Percentiles rank a stretch among this genome's conserved stretches.
These are phyloP conservation scores for Rhinoderma darwinii DNA, from an alignment of 2,113 vertebrate species.

Conservation along the genomic window DNA sequence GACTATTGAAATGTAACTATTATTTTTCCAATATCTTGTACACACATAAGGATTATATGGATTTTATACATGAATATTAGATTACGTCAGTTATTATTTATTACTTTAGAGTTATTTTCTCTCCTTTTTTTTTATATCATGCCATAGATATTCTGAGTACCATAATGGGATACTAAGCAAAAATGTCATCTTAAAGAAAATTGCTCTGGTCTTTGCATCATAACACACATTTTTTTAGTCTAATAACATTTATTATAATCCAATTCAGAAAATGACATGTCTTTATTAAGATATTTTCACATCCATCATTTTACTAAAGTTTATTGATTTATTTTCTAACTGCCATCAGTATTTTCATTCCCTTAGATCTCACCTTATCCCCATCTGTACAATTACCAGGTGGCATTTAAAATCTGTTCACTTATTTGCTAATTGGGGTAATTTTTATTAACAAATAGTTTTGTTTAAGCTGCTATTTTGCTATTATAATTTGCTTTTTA, in stretches of 20 bases:
- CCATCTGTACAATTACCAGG: constrained; percentile 39
- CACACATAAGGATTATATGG: neutral
- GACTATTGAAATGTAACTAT: neutral
- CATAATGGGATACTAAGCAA: neutral
- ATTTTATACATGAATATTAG: neutral
- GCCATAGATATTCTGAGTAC: constrained; percentile 3
- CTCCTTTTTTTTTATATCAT: neutral
- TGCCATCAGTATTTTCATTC: constrained; percentile 25
- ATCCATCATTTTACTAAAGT: constrained; percentile 30
- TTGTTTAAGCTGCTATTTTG: constrained; percentile 20
- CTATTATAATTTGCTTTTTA: constrained; percentile 11
- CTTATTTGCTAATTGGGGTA: neutral
- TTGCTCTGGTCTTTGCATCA: neutral
- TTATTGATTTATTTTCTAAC: constrained; percentile 46
- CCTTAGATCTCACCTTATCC: neutral
- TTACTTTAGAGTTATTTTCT: neutral
- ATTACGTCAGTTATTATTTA: neutral
- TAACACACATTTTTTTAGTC: constrained; percentile 20
- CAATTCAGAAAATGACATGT: constrained; percentile 30
- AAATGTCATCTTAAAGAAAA: neutral
- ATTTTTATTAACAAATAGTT: neutral
- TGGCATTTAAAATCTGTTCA: constrained; percentile 40
- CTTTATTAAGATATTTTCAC: constrained; percentile 26
- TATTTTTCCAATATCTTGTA: neutral
- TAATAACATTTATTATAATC: constrained; percentile 37